Evolutionary conservation across 35 echinoderm and acorn worm genomes (phyloP).

Genomic region (Chiridota heheva): DNA sequence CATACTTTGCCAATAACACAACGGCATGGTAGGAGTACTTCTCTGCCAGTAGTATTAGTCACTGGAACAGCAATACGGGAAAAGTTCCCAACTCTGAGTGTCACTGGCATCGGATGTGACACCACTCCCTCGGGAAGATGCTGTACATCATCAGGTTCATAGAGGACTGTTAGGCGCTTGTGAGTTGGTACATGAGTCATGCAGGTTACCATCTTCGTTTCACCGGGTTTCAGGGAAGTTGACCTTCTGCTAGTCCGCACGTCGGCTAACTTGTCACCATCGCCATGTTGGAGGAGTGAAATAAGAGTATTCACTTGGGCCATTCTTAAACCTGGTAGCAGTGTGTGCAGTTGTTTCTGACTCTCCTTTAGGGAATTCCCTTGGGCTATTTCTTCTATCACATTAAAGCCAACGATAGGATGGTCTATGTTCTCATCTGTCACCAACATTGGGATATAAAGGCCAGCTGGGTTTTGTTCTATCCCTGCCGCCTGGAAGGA

Average conservation of each 20-base stretch:
- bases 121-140: conserved; percentile 1
- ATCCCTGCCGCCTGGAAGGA: neutral
- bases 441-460: conserved; percentile 21
- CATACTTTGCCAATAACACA: neutral
- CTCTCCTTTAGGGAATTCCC: neutral
- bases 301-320: neutral
- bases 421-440: conserved; percentile 9
- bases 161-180: neutral
- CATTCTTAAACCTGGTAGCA: neutral
- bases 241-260: neutral
- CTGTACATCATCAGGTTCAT: neutral
- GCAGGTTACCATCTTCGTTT: neutral
- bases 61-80: conserved; percentile 12
- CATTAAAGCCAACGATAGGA: conserved; percentile 29
- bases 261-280: neutral
- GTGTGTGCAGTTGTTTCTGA: neutral
- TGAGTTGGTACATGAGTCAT: neutral
- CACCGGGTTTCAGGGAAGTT: neutral
- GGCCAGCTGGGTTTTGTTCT: no score
- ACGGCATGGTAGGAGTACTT: neutral
- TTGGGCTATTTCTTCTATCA: conserved; percentile 25
- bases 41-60: neutral
- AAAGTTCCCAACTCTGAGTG: conserved; percentile 1
- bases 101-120: conserved; percentile 2
- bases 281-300: neutral